phyloP scores from a whole-genome alignment of 37 sponge, comb jelly and placozoan species.

The Oopsacas minuta region DNA sequence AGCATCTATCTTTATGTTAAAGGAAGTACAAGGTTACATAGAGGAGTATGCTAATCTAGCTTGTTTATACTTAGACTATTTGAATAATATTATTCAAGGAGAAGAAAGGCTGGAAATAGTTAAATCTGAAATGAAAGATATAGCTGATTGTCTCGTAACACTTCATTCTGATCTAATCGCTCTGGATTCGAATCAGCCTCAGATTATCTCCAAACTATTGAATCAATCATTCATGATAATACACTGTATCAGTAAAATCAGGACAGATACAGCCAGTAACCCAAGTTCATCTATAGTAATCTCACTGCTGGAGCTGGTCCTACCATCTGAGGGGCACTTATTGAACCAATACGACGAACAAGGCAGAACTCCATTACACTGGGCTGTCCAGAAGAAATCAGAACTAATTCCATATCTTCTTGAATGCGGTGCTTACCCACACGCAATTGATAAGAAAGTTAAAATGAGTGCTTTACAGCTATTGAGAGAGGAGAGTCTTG shows the following conservation, averaged over 20 bases:
- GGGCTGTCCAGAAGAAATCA: background rate
- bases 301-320: background rate
- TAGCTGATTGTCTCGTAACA: background rate
- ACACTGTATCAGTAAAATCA: constrained; percentile 6
- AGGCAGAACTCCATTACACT: constrained; percentile 4
- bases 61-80: background rate
- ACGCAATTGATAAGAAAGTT: background rate
- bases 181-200: background rate
- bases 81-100: background rate
- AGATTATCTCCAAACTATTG: background rate
- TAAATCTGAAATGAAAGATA: background rate
- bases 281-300: background rate
- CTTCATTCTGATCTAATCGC: background rate
- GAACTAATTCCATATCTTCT: background rate
- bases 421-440: background rate
- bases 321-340: background rate
- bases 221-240: background rate
- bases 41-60: background rate
- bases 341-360: background rate
- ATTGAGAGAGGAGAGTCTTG: background rate
- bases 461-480: background rate
- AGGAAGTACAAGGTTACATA: background rate
- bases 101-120: background rate
- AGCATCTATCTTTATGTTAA: background rate
- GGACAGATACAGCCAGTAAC: background rate